Base-by-base conservation (phyloP, 2,113 vertebrate species). In the Nipponia nippon region DNA sequence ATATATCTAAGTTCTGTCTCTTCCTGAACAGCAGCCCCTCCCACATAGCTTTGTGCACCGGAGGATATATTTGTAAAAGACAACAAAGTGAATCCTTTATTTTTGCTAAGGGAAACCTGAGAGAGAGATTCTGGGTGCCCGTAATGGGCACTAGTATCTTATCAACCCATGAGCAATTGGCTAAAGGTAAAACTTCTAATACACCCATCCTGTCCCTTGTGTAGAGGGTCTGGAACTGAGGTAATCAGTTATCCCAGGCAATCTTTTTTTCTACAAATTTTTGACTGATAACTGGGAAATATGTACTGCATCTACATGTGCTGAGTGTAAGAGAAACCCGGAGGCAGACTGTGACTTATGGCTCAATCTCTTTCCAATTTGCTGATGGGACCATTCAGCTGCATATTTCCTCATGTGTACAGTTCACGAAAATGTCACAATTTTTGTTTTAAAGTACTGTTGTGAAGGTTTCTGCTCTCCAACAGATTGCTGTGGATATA, bases 331-430 rank as follows among this genome's bases (percentile, higher is more conserved):
- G 56, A 67, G 78, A 83, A 80, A 62, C 71, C 36, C 0, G 0
- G 66, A 96, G 78, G 93, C 46, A 86, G 62, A 10, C 30, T 66
- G 25, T 86, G 93, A 93, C 62, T 96, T 93, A 89, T 42, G 70
- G 46, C 47, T 89, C 89, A 69, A 72, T 86, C 58, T 83, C 61
- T 89, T 91, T 79, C 46, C 71, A 80, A 16, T 92, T 90, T 90
- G 34, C 49, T 83, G 44, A 79, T 86, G 75, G 36, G 10, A 76
- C 11, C 67, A 55, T 16, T n/a, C 58, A 53, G 53, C 49, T 73
- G 30, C 34, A 2, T 72, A 36, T 83, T 90, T 88, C 63, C 27
- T 88, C 53, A 21, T n/a, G 53, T 25, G 32, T 47, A 40, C 27
- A 63, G 80, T 84, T 67, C 26, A 38, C 4, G 4, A 75, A 80